These are phyloP conservation scores for Triplophysa siluroides DNA, from an alignment of 2,113 vertebrate species.

Conservation along the genomic window DNA sequence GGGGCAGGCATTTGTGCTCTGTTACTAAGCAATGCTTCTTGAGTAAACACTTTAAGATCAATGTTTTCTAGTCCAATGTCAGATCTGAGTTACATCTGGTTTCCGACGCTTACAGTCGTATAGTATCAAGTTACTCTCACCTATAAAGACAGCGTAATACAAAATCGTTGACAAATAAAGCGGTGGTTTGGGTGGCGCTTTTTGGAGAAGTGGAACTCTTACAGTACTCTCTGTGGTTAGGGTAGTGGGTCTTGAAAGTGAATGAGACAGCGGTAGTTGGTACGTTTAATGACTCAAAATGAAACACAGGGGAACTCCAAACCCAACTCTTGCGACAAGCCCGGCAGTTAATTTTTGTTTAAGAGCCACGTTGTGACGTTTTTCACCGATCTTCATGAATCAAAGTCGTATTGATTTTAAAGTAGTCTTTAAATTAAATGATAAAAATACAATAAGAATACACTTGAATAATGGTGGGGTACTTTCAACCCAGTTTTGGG, in stretches of 20 bases:
- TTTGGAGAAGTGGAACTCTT: constrained; percentile 34
- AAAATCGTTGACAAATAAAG: background rate
- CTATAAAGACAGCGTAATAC: constrained; percentile 9
- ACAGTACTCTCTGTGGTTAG: constrained; percentile 58
- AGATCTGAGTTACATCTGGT: background rate
- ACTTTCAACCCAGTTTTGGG: no score
- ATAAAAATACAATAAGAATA: no score
- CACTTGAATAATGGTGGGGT: no score
- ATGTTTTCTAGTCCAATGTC: constrained; percentile 3
- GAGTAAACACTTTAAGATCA: background rate
- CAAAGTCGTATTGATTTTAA: constrained; percentile 35
- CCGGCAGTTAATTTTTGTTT: constrained; percentile 26
- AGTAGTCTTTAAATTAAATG: background rate
- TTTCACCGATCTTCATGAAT: constrained; percentile 27
- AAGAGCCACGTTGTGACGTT: constrained; percentile 1
- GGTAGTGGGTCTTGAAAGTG: constrained; percentile 69
- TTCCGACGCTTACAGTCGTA: constrained; percentile 13
- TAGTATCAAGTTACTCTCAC: background rate
- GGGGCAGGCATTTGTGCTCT: background rate
- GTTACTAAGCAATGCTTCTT: constrained; percentile 4
- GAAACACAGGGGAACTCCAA: constrained; percentile 58
- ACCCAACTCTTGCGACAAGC: background rate
- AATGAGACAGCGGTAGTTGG: constrained; percentile 67
- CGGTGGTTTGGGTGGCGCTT: constrained; percentile 42
- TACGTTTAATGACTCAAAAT: constrained; percentile 67